Percentiles rank a stretch among this genome's conserved stretches.
These are phyloP conservation scores for Nestor notabilis DNA, from an alignment of 2,113 vertebrate genomes.

Conservation along the genomic window DNA sequence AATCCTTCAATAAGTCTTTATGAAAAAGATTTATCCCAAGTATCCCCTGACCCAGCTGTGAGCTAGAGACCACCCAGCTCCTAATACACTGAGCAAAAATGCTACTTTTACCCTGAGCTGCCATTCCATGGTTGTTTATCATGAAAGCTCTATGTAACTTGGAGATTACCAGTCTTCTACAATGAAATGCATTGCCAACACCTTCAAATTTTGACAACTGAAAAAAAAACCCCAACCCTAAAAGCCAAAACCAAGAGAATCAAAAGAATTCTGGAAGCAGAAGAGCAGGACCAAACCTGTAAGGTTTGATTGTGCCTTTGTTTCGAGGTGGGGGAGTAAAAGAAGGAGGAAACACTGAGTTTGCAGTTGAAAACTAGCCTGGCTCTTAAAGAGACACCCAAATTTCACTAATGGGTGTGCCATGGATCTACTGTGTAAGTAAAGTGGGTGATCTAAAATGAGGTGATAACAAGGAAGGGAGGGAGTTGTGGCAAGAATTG, in stretches of 20 bases:
- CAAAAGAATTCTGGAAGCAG: neutral
- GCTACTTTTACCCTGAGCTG: neutral
- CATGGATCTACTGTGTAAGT: neutral
- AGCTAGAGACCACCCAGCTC: conserved; percentile 14
- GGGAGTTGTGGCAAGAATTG: neutral
- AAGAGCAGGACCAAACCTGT: neutral
- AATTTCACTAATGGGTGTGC: neutral
- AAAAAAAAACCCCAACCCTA: neutral
- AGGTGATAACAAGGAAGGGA: neutral
- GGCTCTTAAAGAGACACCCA: neutral
- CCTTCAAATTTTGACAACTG: neutral
- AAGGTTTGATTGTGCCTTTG: neutral
- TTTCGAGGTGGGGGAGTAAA: neutral
- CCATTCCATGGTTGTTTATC: neutral
- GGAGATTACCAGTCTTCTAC: neutral
- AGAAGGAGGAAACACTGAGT: neutral
- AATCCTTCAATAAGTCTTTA: conserved; percentile 1
- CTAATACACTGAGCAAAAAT: neutral
- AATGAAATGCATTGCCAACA: neutral
- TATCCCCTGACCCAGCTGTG: neutral
- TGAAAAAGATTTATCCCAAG: neutral
- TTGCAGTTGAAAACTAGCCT: neutral
- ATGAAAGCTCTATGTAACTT: neutral
- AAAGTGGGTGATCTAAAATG: neutral
- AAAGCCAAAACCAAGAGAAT: neutral